Evolutionary conservation across 2,888 invertebrate genomes (phyloP).

Genomic region (Torymus tubicola): DNA sequence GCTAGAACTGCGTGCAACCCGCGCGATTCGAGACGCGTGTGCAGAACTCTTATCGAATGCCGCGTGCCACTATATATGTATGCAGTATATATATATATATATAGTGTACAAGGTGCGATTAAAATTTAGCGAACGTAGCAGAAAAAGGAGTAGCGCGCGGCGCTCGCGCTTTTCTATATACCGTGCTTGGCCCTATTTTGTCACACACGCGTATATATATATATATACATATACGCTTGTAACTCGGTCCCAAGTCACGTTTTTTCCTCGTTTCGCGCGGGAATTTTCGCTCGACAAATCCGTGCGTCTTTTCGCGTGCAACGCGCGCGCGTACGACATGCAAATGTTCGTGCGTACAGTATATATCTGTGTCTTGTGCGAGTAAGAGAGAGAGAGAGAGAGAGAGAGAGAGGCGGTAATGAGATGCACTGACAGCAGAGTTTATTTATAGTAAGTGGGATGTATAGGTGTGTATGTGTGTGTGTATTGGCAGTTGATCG

Average conservation of each 20-base stretch:
- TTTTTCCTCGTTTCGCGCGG: too few species aligned
- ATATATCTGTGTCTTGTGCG: too few species aligned
- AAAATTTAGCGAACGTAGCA: neutral
- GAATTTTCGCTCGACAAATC: too few species aligned
- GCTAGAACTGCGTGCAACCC: neutral
- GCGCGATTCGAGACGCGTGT: neutral
- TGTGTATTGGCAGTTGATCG: constrained; percentile 12
- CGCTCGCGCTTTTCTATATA: neutral
- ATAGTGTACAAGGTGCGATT: neutral
- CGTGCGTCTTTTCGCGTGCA: too few species aligned
- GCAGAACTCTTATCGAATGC: too few species aligned
- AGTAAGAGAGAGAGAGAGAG: too few species aligned
- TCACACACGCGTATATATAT: too few species aligned
- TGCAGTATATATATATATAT: too few species aligned
- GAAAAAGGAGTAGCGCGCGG: constrained; percentile 5
- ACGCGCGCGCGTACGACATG: neutral
- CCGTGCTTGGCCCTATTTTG: too few species aligned
- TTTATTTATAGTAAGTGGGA: constrained; percentile 46
- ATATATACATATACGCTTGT: too few species aligned
- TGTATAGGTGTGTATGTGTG: neutral
- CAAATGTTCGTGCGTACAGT: constrained; percentile 2
- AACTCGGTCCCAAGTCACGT: too few species aligned
- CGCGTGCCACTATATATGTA: too few species aligned
- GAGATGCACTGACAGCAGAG: constrained; percentile 43
- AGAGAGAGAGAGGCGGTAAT: constrained; percentile 1